Percentiles rank a stretch among this genome's conserved stretches.
phyloP scores from a whole-genome alignment of 2,113 vertebrate species.

The Probosciger aterrimus region DNA sequence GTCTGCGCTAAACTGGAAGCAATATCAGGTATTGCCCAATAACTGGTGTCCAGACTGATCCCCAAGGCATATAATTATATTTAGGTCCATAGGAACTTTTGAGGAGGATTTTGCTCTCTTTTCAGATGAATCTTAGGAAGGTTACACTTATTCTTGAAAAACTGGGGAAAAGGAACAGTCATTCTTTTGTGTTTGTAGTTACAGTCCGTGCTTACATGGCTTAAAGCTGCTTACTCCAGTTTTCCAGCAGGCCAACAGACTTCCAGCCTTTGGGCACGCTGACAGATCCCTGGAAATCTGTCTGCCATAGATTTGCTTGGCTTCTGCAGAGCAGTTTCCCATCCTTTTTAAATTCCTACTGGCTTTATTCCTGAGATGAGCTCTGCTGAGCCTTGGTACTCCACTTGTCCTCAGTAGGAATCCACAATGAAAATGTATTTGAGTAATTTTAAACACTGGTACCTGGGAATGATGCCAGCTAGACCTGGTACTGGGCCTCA shows the following conservation, averaged over 20 bases:
- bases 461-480: neutral
- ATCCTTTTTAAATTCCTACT: neutral
- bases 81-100: neutral
- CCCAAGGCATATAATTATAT: neutral
- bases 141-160: neutral
- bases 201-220: neutral
- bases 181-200: neutral
- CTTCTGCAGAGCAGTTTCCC: neutral
- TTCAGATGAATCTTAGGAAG: neutral
- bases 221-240: neutral
- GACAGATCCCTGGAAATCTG: neutral
- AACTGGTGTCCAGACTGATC: neutral
- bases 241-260: neutral
- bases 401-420: neutral
- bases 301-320: neutral
- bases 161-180: neutral
- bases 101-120: neutral
- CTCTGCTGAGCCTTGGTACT: neutral
- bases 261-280: neutral
- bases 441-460: neutral
- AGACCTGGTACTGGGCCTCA: neutral
- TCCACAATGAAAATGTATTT: neutral
- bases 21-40: neutral
- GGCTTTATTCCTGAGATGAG: neutral
- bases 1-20: neutral